A percentile compares a stretch with the other conserved stretches of the same genome.
Conservation (phyloP, 2,888 invertebrate species). For the Colostygia pectinataria region DNA sequence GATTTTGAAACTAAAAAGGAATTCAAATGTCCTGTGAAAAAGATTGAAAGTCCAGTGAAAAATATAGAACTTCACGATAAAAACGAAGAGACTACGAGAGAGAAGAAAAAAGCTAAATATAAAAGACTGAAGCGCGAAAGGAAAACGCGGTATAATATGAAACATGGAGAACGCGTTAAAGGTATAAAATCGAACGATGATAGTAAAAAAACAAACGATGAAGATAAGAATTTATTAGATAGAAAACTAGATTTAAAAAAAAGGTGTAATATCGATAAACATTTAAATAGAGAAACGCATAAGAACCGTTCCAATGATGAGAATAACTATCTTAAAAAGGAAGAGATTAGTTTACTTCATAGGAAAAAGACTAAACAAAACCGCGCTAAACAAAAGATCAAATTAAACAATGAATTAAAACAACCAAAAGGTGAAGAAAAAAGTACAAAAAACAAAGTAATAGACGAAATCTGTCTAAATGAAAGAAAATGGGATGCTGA, state of each 20-base stretch:
- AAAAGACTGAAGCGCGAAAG: background rate
- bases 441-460: too few relatives aligned
- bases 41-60: background rate
- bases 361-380: too few relatives aligned
- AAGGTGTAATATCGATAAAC: background rate
- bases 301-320: too few relatives aligned
- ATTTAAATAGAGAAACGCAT: too few relatives aligned
- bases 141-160: background rate
- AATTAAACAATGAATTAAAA: too few relatives aligned
- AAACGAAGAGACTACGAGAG: too few relatives aligned
- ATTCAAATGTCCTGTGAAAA: background rate
- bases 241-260: background rate
- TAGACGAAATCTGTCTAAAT: too few relatives aligned
- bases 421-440: too few relatives aligned
- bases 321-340: too few relatives aligned
- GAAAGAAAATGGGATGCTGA: background rate
- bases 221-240: background rate
- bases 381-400: too few relatives aligned
- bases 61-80: background rate
- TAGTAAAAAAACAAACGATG: background rate
- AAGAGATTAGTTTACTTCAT: too few relatives aligned
- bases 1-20: slow-evolving; percentile 11
- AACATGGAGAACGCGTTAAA: background rate
- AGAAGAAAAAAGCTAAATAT: background rate
- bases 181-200: background rate